Percentiles rank a stretch among this genome's conserved stretches.
Evolutionary conservation across 2,797 vertebrate genomes (phyloP).

Genomic region (Muraenolepis orangiensis): DNA sequence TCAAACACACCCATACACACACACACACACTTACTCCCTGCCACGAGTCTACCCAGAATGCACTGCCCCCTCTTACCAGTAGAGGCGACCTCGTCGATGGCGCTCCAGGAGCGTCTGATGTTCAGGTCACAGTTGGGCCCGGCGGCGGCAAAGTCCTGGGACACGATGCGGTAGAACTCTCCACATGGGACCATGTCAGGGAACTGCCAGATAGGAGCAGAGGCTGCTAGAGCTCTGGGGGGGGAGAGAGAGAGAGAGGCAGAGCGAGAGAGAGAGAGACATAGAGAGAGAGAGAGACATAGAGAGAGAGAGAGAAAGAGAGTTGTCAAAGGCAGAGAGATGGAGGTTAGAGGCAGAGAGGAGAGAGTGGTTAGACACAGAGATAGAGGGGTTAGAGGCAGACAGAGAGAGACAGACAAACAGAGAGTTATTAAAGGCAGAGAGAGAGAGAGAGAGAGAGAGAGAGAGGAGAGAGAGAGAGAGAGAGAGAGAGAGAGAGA

Average conservation of each 20-base stretch:
- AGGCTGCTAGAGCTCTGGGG: constrained; percentile 88
- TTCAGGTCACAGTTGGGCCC: constrained; percentile 80
- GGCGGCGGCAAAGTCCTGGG: constrained; percentile 81
- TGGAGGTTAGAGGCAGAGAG: background rate
- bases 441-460: too few species aligned
- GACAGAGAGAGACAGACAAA: too few species aligned
- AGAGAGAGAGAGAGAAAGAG: background rate
- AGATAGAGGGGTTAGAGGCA: background rate
- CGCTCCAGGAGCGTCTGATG: constrained; percentile 86
- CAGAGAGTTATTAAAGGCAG: too few species aligned
- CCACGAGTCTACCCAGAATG: background rate
- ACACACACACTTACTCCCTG: background rate
- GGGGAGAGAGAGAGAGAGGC: constrained; percentile 13
- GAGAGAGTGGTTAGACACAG: too few species aligned
- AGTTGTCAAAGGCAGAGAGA: background rate
- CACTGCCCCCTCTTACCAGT: constrained; percentile 68
- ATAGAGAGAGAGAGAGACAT: background rate
- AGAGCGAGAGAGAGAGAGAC: background rate
- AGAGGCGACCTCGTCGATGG: constrained; percentile 77
- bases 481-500: too few species aligned
- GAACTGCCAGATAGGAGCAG: constrained; percentile 96
- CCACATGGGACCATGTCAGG: constrained; percentile 84
- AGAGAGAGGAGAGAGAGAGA: too few species aligned
- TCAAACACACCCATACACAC: too few species aligned
- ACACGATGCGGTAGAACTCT: constrained; percentile 83